Evolutionary conservation across 2,888 invertebrate genomes (phyloP).

Genomic region (Andrena trimmerana): DNA sequence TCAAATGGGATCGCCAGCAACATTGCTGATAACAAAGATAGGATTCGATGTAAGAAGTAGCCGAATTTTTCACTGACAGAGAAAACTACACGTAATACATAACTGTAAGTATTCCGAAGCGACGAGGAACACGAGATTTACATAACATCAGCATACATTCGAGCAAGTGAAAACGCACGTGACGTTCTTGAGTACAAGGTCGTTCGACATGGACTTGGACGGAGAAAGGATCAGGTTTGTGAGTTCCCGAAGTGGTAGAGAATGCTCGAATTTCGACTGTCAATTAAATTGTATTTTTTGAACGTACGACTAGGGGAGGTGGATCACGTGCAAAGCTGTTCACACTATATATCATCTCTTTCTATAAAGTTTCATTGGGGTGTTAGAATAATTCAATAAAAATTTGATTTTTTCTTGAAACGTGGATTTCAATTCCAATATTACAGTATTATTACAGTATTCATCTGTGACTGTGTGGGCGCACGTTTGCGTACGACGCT

Average conservation of each 20-base stretch:
- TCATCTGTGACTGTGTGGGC: background rate
- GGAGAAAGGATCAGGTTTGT: constrained; percentile 60
- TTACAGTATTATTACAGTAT: background rate
- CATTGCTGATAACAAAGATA: constrained; percentile 1
- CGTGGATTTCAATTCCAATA: background rate
- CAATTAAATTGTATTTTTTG: background rate
- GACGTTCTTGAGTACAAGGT: constrained; percentile 56
- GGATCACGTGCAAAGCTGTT: too few species aligned
- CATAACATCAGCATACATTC: constrained; percentile 46
- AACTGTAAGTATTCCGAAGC: background rate
- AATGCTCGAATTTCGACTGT: constrained; percentile 36
- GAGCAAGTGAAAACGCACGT: constrained; percentile 57
- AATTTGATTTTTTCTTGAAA: background rate
- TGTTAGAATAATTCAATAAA: background rate
- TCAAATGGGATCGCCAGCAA: background rate
- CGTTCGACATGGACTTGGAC: constrained; percentile 29
- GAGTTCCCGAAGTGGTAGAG: constrained; percentile 10
- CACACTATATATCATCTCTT: too few species aligned
- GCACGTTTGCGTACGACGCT: constrained; percentile 22
- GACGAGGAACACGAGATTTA: constrained; percentile 45
- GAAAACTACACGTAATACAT: background rate
- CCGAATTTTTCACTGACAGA: background rate
- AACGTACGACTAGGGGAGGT: background rate
- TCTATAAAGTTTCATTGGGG: background rate
- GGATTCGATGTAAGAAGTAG: background rate